phyloP scores from a whole-genome alignment of 2,113 vertebrate genomes.

The Aphyosemion australe region DNA sequence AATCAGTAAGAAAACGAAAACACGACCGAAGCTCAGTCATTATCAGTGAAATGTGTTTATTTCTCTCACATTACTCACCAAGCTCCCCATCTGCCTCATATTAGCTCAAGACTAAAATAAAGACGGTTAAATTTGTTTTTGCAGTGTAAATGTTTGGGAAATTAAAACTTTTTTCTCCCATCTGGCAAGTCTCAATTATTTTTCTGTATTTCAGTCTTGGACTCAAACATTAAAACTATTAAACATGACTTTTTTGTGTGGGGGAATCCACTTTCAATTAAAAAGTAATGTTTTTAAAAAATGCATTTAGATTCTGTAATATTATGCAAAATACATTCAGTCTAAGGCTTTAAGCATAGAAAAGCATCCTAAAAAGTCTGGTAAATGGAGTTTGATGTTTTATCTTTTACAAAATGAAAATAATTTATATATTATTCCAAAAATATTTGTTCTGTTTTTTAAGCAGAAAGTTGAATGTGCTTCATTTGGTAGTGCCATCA shows the following conservation, averaged over 20 bases:
- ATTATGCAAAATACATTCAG: slow-evolving; percentile 64
- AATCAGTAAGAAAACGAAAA: not conserved
- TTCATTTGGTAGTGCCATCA: slow-evolving; percentile 11
- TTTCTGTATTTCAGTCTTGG: slow-evolving; percentile 10
- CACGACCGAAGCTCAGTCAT: not conserved
- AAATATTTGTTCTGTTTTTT: not conserved
- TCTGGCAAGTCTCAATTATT: slow-evolving; percentile 9
- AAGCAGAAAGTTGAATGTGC: not conserved
- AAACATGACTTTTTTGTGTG: slow-evolving; percentile 17
- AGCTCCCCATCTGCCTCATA: slow-evolving; percentile 9
- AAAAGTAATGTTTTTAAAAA: slow-evolving; percentile 40
- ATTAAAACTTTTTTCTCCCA: not conserved
- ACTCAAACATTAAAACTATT: slow-evolving; percentile 23
- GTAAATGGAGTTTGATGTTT: slow-evolving; percentile 15
- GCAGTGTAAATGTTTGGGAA: slow-evolving; percentile 38
- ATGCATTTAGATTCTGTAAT: slow-evolving; percentile 38
- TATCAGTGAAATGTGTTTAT: slow-evolving; percentile 37
- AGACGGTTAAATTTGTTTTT: slow-evolving; percentile 29
- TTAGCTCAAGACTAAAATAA: slow-evolving; percentile 9
- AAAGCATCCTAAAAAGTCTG: slow-evolving; percentile 34
- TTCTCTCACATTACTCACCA: slow-evolving; percentile 13
- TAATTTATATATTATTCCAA: slow-evolving; percentile 8
- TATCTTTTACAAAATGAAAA: slow-evolving; percentile 12
- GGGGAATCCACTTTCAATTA: slow-evolving; percentile 12
- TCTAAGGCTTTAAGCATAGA: slow-evolving; percentile 17